A percentile compares a stretch with the other conserved stretches of the same genome.
phyloP scores from a whole-genome alignment of 2,113 vertebrate genomes.

The Muntiacus muntjak region DNA sequence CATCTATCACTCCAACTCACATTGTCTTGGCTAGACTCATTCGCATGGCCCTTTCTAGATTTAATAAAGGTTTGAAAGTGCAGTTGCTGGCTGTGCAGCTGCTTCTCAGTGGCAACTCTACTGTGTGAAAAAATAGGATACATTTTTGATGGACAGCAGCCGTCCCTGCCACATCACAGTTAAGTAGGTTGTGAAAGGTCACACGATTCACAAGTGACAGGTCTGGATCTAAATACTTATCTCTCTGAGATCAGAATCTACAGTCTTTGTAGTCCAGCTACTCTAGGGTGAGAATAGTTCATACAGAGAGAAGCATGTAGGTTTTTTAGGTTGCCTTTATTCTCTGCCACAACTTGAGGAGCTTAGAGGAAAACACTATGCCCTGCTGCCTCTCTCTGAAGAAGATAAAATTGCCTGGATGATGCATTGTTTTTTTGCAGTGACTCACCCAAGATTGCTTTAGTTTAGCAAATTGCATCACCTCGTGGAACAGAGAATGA shows the following conservation, averaged over 20 bases:
- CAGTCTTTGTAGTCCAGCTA: background rate
- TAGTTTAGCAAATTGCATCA: conserved; percentile 30
- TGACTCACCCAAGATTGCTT: conserved; percentile 40
- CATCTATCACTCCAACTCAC: background rate
- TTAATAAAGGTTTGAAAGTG: background rate
- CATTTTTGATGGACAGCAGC: background rate
- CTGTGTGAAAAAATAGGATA: background rate
- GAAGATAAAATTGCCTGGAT: conserved; percentile 1
- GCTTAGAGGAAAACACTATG: background rate
- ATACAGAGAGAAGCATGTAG: background rate
- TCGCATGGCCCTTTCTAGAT: background rate
- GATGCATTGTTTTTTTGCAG: background rate
- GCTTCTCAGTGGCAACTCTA: background rate
- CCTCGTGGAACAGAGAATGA: background rate
- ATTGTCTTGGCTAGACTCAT: background rate
- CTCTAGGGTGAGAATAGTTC: background rate
- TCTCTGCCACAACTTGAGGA: background rate
- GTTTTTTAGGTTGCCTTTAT: background rate
- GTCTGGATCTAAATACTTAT: background rate
- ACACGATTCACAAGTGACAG: background rate
- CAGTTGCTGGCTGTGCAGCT: background rate
- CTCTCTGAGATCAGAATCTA: background rate
- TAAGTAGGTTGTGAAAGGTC: background rate
- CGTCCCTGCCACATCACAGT: background rate
- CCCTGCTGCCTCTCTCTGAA: background rate